Evolutionary conservation across 2,113 vertebrate species (phyloP).

Genomic region (Neodon shergylaensis): DNA sequence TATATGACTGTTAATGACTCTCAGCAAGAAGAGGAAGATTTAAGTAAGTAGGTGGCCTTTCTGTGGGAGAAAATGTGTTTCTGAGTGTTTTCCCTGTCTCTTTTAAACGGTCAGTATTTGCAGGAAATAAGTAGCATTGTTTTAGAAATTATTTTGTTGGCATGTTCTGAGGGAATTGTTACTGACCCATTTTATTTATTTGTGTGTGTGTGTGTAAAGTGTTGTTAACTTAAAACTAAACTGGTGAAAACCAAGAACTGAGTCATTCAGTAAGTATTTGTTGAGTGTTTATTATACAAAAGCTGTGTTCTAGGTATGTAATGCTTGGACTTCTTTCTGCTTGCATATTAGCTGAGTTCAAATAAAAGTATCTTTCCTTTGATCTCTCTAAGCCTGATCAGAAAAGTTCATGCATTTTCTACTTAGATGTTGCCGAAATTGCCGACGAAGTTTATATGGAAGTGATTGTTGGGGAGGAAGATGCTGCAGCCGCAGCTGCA

Average conservation of each 20-base stretch:
- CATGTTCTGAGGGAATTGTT: background rate
- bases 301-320: slow-evolving; percentile 40
- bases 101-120: background rate
- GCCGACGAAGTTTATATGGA: slow-evolving; percentile 98
- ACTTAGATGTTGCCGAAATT: slow-evolving; percentile 92
- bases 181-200: slow-evolving; percentile 27
- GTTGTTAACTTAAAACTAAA: slow-evolving; percentile 49
- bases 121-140: slow-evolving; percentile 42
- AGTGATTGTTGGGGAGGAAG: slow-evolving; percentile 95
- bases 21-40: slow-evolving; percentile 94
- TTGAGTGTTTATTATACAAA: slow-evolving; percentile 55
- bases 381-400: slow-evolving; percentile 43
- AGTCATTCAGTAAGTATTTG: slow-evolving; percentile 34
- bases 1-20: slow-evolving; percentile 98
- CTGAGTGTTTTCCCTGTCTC: background rate
- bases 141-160: slow-evolving; percentile 23
- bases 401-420: slow-evolving; percentile 77
- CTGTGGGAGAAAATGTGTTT: slow-evolving; percentile 79
- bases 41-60: slow-evolving; percentile 91
- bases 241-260: slow-evolving; percentile 52
- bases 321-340: slow-evolving; percentile 38
- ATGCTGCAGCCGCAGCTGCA: slow-evolving; percentile 74
- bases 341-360: slow-evolving; percentile 51
- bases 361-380: slow-evolving; percentile 44
- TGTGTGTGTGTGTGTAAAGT: background rate